Conservation (phyloP, 2,797 vertebrate species). For the Pampus argenteus region DNA sequence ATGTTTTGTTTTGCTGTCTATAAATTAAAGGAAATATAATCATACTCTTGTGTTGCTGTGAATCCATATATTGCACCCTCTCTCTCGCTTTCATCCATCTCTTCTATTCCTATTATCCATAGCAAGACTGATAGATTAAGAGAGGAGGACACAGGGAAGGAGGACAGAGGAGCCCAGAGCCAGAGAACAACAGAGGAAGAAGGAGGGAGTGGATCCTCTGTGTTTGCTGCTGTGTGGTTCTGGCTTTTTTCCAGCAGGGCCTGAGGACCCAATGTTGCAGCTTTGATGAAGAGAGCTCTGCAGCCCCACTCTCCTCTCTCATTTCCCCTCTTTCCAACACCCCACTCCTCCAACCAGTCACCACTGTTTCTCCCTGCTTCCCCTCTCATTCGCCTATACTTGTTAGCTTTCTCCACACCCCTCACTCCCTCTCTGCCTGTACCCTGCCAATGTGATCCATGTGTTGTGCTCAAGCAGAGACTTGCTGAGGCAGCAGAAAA, state of each 20-base stretch:
- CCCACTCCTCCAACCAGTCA: constrained; percentile 18
- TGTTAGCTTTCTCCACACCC: constrained; percentile 39
- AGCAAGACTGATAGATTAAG: constrained; percentile 21
- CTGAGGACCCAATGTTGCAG: constrained; percentile 65
- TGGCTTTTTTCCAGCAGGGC: constrained; percentile 63
- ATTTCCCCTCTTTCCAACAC: constrained; percentile 12
- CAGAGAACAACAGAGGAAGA: constrained; percentile 24
- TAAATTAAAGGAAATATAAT: not conserved
- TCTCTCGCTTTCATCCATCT: not conserved
- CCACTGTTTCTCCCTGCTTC: constrained; percentile 27
- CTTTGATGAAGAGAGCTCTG: constrained; percentile 66
- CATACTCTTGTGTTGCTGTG: not conserved
- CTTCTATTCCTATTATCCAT: not conserved
- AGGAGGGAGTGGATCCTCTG: constrained; percentile 14
- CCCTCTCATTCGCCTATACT: constrained; percentile 33
- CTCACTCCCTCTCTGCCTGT: constrained; percentile 37
- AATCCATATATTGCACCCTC: not conserved
- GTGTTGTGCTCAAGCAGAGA: constrained; percentile 61
- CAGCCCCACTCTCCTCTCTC: constrained; percentile 21
- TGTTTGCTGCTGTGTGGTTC: constrained; percentile 60
- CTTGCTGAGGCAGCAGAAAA: constrained; percentile 84
- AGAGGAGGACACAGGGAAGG: constrained; percentile 12
- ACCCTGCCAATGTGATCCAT: constrained; percentile 77
- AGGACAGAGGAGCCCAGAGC: constrained; percentile 18
- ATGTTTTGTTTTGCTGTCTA: constrained; percentile 13